Percentiles rank a stretch among this genome's conserved stretches.
Evolutionary conservation across 2,888 invertebrate genomes (phyloP).

Genomic region (Diloba caeruleocephala): DNA sequence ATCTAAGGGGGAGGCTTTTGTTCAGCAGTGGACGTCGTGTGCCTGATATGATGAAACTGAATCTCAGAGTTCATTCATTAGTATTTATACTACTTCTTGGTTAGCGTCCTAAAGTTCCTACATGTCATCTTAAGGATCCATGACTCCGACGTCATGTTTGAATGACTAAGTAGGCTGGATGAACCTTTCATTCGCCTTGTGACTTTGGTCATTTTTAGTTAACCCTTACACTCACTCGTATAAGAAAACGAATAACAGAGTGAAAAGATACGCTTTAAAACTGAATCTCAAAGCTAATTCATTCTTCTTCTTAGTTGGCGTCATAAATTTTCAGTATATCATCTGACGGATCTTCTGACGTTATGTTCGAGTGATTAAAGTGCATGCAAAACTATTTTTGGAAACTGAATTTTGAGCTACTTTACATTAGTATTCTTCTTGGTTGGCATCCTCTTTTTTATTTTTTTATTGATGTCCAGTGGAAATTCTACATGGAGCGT

Average conservation of each 20-base stretch:
- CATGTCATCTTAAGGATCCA: conserved; percentile 35
- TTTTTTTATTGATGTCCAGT: no score
- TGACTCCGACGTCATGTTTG: conserved; percentile 19
- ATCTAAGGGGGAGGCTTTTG: no score
- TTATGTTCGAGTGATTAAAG: no score
- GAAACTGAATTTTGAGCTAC: no score
- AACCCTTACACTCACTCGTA: neutral
- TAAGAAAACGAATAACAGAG: neutral
- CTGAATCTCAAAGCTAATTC: neutral
- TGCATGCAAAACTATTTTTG: neutral
- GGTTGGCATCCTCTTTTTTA: no score
- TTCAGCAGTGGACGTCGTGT: no score
- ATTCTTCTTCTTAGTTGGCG: no score
- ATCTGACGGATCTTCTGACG: no score
- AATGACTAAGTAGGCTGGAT: neutral
- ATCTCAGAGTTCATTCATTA: conserved; percentile 20
- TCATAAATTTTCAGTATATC: no score
- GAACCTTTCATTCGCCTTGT: conserved; percentile 5
- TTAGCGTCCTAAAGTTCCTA: conserved; percentile 17
- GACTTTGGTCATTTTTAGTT: neutral
- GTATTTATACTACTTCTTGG: conserved; percentile 38
- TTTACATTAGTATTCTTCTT: no score
- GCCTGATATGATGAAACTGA: no score
- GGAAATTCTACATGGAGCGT: no score
- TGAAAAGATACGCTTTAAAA: neutral